Percentiles rank a stretch among this genome's conserved stretches.
These are phyloP conservation scores for Naja naja DNA, from an alignment of 2,113 vertebrate species.

Conservation along the genomic window DNA sequence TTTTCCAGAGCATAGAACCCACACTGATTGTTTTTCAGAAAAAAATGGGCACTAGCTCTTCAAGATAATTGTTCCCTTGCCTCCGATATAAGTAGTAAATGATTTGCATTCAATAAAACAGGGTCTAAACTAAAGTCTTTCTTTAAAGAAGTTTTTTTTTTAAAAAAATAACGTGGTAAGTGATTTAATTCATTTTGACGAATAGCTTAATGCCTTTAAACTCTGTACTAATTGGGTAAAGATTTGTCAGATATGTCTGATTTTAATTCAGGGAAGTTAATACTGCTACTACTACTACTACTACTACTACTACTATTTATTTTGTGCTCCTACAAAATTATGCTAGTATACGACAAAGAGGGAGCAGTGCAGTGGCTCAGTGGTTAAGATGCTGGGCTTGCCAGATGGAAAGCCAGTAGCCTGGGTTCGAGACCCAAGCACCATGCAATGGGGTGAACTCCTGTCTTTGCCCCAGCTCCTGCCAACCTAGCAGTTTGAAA, in stretches of 20 bases:
- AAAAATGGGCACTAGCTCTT: background rate
- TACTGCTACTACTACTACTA: background rate
- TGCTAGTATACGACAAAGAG: background rate
- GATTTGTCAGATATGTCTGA: background rate
- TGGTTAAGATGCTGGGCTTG: background rate
- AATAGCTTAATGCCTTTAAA: background rate
- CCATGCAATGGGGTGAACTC: background rate
- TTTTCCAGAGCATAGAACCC: background rate
- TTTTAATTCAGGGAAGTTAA: background rate
- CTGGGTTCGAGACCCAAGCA: background rate
- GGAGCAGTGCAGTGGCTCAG: background rate
- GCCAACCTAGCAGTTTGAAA: background rate
- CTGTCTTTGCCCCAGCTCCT: background rate
- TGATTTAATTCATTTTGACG: background rate
- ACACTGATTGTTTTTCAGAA: background rate
- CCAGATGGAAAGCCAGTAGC: background rate
- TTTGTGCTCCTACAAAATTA: background rate
- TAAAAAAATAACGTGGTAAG: background rate
- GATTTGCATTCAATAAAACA: background rate
- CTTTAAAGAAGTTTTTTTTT: background rate
- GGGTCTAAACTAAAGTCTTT: background rate
- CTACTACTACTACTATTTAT: background rate
- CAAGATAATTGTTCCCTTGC: background rate
- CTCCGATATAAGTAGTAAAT: background rate
- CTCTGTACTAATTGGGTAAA: background rate